Evolutionary conservation across 2,888 invertebrate genomes (phyloP), one percentile per base, ranked within the genome.

Genomic region (Tenthredo mesomela): DNA sequence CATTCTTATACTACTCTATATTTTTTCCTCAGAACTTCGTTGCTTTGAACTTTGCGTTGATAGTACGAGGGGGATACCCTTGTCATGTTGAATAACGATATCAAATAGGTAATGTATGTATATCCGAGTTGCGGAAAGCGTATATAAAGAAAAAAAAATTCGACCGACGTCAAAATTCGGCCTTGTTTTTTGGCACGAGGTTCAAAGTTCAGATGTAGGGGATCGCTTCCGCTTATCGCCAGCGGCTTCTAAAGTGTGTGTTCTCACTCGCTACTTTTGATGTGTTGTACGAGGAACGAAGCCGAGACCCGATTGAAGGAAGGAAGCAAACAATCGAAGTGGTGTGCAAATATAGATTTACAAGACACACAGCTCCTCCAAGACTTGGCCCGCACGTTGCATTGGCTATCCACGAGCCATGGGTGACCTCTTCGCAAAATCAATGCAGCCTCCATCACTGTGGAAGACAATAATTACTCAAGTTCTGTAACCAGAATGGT

Each of bases 301-400:
- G 29, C 50, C 29, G 40, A 47, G 67, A 50, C 67, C 29, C 47
- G 67, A 82, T 54, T 67, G 29, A 47, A 50, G 82, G 67, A 82
- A 82, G 67, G n/a, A 25, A 47, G 82, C 82, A 67, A 82, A 82
- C 65, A 82, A 67, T 67, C 82, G 82, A 33, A 47, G 82, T 29
- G 82, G 47, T 67, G 33, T 67, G 67, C 33, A 82, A 82, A 82
- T 82, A 82, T 67, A 82, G 67, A 82, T 82, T 65, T 43, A 82
- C 82, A 67, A 82, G 82, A 67, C 67, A 80, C 80, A 80, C 80
- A 37, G 21, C 61, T 40, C 10, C 61, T 15, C n/a, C 61, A 40
- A 80, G 40, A 37, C 47, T 61, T 43, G 58, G n/a, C 15, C 80
- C 37, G 61, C 40, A 43, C 47, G 9, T 82, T 25, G 47, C 65